phyloP scores from a whole-genome alignment of 2,888 invertebrate species.

The Zele albiditarsus region DNA sequence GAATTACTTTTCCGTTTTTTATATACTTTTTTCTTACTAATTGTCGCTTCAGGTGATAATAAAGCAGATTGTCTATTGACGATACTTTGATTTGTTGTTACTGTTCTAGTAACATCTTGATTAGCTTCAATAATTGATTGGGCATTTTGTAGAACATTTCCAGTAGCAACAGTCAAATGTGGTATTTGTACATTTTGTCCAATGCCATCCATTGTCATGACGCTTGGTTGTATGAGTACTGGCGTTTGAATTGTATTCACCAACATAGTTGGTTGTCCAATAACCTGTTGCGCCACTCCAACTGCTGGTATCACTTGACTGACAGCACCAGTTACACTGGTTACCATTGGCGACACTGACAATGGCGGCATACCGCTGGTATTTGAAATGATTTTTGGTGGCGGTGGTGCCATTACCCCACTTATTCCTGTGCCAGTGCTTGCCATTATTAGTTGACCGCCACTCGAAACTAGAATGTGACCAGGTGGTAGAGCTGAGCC shows the following conservation, averaged over 20 bases:
- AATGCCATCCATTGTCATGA: slow-evolving; percentile 84
- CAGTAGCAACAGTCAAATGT: slow-evolving; percentile 78
- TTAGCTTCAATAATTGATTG: slow-evolving; percentile 74
- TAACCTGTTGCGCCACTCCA: slow-evolving; percentile 78
- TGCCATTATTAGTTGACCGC: slow-evolving; percentile 83
- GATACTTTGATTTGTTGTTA: slow-evolving; percentile 59
- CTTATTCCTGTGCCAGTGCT: slow-evolving; percentile 73
- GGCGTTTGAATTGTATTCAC: slow-evolving; percentile 87
- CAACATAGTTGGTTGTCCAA: slow-evolving; percentile 85
- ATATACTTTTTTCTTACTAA: slow-evolving; percentile 76
- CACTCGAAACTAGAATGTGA: slow-evolving; percentile 84
- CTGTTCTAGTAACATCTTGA: slow-evolving; percentile 65
- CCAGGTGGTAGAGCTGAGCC: slow-evolving; percentile 76
- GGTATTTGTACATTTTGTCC: slow-evolving; percentile 82
- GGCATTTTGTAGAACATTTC: slow-evolving; percentile 78
- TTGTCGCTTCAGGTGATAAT: slow-evolving; percentile 80
- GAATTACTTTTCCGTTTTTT: slow-evolving; percentile 84
- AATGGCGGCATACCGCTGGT: slow-evolving; percentile 76
- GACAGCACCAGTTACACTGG: slow-evolving; percentile 79
- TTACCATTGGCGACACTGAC: slow-evolving; percentile 78
- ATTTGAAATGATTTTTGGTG: slow-evolving; percentile 73
- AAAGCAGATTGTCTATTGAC: slow-evolving; percentile 68
- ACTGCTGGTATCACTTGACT: slow-evolving; percentile 80
- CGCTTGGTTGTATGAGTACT: slow-evolving; percentile 85
- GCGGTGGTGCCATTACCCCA: slow-evolving; percentile 80